Evolutionary conservation across 2,888 invertebrate genomes (phyloP), one percentile per base, ranked within the genome.

Genomic region (Schrankia costaestrigalis): DNA sequence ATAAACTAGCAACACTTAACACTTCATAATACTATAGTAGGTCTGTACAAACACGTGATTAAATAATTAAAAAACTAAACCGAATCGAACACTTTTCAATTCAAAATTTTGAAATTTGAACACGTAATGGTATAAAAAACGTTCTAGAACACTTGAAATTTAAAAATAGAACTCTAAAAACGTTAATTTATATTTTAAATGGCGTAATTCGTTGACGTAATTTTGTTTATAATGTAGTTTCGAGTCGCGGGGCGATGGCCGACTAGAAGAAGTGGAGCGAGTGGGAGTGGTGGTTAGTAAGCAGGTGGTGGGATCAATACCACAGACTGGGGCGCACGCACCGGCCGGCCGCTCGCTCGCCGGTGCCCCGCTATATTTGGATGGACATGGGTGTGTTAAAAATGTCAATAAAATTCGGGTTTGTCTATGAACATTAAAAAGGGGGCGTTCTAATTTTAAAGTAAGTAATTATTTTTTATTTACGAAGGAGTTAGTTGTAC

Each of bases 251-350:
- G 80, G 79, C 82, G 78, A 78, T 79, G 79, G 78, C 78, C 81
- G 84, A 85, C 83, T 84, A 74, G 63, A 69, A 73, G 66, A 68
- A 67, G 61, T 76, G 65, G 68, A 60, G 62, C 69, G 68, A 57
- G 60, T 71, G 78, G 83, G 83, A 80, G 83, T 82, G 85, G 83
- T 84, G 79, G 73, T 49, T 65, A 63, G 72, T 47, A 64, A 63
- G 70, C 70, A 75, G 79, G 82, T 82, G 78, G 81, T 82, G 84
- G 82, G 84, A 77, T 85, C 85, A 73, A 78, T 78, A 75, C 81
- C 78, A 78, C 63, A 63, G 78, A 74, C 73, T 79, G 71, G 76
- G 78, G 76, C 84, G 84, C 82, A 87, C 86, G 86, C 86, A 86
- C 78, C 85, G 84, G 75, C 84, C 85, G 77, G 47, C 63, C 64